Conservation (phyloP, 1,140 invertebrate species). For the Drosophila bipectinata region DNA sequence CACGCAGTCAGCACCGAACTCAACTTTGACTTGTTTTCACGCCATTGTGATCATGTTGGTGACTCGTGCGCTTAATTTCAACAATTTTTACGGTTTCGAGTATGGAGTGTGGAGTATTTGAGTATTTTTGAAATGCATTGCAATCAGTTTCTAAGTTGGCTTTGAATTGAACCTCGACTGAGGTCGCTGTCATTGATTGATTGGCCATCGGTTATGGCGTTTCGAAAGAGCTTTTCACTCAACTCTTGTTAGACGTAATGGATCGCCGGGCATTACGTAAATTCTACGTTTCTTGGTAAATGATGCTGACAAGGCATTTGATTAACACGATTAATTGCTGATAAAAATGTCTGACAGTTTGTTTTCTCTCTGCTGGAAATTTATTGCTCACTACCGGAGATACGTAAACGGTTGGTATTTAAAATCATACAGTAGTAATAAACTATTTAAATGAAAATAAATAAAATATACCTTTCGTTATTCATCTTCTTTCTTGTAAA, state of each 20-base stretch:
- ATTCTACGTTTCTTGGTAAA: constrained; percentile 65
- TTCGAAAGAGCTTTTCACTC: constrained; percentile 68
- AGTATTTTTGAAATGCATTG: constrained; percentile 65
- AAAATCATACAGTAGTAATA: constrained; percentile 3
- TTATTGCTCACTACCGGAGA: constrained; percentile 54
- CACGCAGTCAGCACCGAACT: constrained; percentile 57
- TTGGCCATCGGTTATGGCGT: constrained; percentile 54
- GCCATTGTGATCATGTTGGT: constrained; percentile 70
- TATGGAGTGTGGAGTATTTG: constrained; percentile 25
- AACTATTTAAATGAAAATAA: neutral
- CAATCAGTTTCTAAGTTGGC: constrained; percentile 67
- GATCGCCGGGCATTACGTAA: constrained; percentile 61
- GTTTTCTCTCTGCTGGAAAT: constrained; percentile 41
- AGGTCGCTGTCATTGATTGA: constrained; percentile 72
- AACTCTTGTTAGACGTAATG: constrained; percentile 45
- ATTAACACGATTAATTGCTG: constrained; percentile 82
- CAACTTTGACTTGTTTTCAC: constrained; percentile 71
- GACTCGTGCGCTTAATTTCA: constrained; percentile 81
- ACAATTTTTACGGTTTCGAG: constrained; percentile 60
- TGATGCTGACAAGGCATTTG: constrained; percentile 82
- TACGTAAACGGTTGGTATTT: constrained; percentile 24
- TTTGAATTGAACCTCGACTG: constrained; percentile 18
- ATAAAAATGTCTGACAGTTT: constrained; percentile 81
- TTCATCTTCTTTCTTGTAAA: too few species aligned
- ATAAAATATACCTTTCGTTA: too few species aligned